Evolutionary conservation across 2,113 vertebrate species (phyloP), one percentile per base, ranked within the genome.

Genomic region (Xerus inauris): DNA sequence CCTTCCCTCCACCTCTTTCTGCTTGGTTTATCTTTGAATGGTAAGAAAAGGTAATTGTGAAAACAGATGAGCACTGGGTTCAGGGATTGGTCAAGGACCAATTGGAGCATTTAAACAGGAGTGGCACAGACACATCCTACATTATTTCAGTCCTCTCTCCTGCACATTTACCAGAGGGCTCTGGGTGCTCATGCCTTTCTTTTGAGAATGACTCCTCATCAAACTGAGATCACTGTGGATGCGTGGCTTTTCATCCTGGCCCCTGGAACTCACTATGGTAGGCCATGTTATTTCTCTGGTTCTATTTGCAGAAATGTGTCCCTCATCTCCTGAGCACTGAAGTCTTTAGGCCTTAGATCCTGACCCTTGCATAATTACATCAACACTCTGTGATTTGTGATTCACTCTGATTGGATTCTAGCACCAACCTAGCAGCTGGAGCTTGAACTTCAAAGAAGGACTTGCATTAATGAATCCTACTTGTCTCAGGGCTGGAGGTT

Each of bases 371-470:
- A 47, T 42, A 87, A 42, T 72, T 73, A 17, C n/a, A 57, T 87
- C 64, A 84, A 38, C 57, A 86, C 47, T 12, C 42, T 72, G 10
- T 94, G 69, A 54, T 49, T 38, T 90, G 13, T 90, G 71, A 76
- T 59, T 76, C 57, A 54, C 57, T 3, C 26, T 80, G 81, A 75
- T 94, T 8, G 24, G 45, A 80, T 57, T 49, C 76, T 91, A 59
- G 16, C 62, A 82, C 77, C 75, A 87, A 54, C 17, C 49, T 51
- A 26, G 38, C 24, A 72, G 47, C 73, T 45, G 45, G 47, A 80
- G 57, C 49, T 59, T 69, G 51, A 35, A 26, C 26, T 72, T 9
- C 75, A 77, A 45, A 86, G 89, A 69, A 5, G 5, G 22, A 75
- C 42, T 77, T 85, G 64, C 16, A 38, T 89, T 67, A 49, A 24